These are phyloP conservation scores for Amphiduros pacificus DNA, from an alignment of 2,888 invertebrate species.

Conservation along the genomic window DNA sequence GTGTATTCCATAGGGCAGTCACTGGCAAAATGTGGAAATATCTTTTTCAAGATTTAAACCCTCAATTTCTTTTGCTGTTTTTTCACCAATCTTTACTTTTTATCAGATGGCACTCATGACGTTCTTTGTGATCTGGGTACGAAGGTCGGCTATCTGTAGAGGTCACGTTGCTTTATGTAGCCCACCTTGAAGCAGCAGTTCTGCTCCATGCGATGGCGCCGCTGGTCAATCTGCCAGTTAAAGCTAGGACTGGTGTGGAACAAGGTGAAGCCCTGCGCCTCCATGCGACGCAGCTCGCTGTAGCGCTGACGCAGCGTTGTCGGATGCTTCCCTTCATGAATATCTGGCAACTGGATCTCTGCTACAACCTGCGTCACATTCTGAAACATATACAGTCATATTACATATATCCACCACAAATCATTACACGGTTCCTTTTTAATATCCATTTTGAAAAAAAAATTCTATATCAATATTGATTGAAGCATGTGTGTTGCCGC, in stretches of 20 bases:
- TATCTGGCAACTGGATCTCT: slow-evolving; percentile 7
- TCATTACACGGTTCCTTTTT: no score
- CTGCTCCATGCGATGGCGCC: not conserved
- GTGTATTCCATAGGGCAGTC: no score
- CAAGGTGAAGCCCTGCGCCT: slow-evolving; percentile 19
- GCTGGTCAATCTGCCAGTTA: not conserved
- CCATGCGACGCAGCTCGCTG: slow-evolving; percentile 21
- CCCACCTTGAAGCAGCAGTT: slow-evolving; percentile 14
- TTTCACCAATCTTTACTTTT: no score
- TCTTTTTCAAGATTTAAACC: no score
- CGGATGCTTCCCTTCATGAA: slow-evolving; percentile 5
- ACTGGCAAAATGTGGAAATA: no score
- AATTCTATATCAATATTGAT: no score
- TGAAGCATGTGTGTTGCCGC: no score
- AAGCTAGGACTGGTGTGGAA: slow-evolving; percentile 18
- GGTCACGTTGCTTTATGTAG: slow-evolving; percentile 10
- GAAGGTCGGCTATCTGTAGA: no score
- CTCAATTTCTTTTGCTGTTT: no score
- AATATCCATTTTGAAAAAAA: no score
- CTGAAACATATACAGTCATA: slow-evolving; percentile 12
- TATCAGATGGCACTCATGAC: no score
- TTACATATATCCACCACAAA: not conserved
- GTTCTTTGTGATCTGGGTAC: no score
- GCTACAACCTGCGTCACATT: slow-evolving; percentile 24
- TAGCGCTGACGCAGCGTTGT: slow-evolving; percentile 20